Base-by-base conservation (phyloP, 1,140 invertebrate genomes). In the Ganaspis sp. region DNA sequence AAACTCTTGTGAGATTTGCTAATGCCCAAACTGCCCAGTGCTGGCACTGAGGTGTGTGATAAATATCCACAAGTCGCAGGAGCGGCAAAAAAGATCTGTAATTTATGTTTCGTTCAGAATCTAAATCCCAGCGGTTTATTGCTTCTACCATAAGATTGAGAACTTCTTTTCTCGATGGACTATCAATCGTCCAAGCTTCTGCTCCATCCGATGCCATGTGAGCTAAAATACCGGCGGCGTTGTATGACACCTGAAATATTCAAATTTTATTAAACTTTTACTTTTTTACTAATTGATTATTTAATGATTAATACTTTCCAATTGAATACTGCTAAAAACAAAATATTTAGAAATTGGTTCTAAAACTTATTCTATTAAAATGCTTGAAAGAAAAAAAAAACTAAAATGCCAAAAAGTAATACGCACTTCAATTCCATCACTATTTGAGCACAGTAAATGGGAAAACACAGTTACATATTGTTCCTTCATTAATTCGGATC, bases 1-100 rank as follows among this genome's bases (percentile, higher is more conserved):
- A 97, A 54, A 99, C 97, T 83, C 94, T 94, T 12, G 98, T 99
- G 19, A 99, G 93, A 92, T 99, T 99, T 37, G 98, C 97, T 45
- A 99, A 92, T 6, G 98, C 98, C 98, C 98, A 99, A n/a, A 97
- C 95, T 2, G 98, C 97, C 98, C 98, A 99, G 86, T 97, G 94
- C 87, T 98, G 97, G 89, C 97, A 98, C 87, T 97, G 94, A 0
- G 96, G 95, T 3, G 97, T 98, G 80, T 98, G 95, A 85, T 94
- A 94, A 72, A 95, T 93, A 79, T 94, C 92, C 4, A 98, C 92
- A 49, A 99, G 90, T 74, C 95, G 93, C 8, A 99, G 90, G 79
- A 99, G 97, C 4, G 98, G 98, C 86, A 97, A 94, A 92, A 99
- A 99, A 19, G 97, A 98, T 78, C 97, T 94, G 89, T 99, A 99